Evolutionary conservation across 2,888 invertebrate genomes (phyloP).

Genomic region (Mesopsocus fuscifrons): DNA sequence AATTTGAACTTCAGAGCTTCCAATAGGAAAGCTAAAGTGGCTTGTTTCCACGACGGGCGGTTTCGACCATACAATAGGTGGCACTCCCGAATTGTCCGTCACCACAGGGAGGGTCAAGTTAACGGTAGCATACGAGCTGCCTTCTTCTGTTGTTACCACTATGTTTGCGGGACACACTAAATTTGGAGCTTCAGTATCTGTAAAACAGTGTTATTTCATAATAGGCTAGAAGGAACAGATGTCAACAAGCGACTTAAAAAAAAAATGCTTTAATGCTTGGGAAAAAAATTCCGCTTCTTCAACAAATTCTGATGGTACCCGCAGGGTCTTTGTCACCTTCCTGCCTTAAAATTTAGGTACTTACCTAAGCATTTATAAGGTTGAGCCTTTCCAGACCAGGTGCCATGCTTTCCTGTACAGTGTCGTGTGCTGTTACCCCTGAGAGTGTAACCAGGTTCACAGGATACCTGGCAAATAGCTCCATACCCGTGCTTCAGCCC

Average conservation of each 20-base stretch:
- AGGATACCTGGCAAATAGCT: conserved; percentile 35
- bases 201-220: conserved; percentile 14
- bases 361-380: conserved; percentile 30
- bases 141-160: conserved; percentile 26
- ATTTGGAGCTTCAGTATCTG: conserved; percentile 37
- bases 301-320: no score
- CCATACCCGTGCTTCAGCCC: conserved; percentile 33
- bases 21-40: conserved; percentile 27
- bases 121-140: conserved; percentile 31
- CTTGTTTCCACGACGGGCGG: neutral
- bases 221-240: neutral
- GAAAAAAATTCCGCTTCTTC: no score
- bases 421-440: conserved; percentile 31
- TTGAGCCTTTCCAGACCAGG: conserved; percentile 30
- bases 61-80: neutral
- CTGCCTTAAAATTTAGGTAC: no score
- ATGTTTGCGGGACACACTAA: conserved; percentile 36
- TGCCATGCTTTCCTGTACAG: conserved; percentile 35
- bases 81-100: conserved; percentile 21
- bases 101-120: conserved; percentile 30
- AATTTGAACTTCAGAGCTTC: conserved; percentile 35
- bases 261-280: conserved; percentile 9
- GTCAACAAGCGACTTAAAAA: neutral
- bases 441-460: conserved; percentile 36
- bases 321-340: no score